Percentiles rank a stretch among this genome's conserved stretches.
These are phyloP conservation scores for Chlorodrepanis virens DNA, from an alignment of 2,113 vertebrate species.

Conservation along the genomic window DNA sequence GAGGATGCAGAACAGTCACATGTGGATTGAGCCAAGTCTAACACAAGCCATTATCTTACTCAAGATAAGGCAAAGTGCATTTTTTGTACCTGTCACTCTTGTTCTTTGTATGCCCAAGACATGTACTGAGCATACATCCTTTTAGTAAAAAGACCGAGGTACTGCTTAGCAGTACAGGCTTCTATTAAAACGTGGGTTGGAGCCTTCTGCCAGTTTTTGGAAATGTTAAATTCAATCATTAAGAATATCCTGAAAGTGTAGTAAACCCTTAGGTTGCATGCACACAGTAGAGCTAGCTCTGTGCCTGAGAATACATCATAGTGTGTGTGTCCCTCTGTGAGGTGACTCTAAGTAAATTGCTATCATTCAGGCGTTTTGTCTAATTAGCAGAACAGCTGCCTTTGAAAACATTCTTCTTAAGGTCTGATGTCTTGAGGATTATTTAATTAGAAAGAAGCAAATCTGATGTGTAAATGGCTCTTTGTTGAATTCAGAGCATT, in stretches of 20 bases:
- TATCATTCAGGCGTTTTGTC: neutral
- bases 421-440: constrained; percentile 18
- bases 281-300: neutral
- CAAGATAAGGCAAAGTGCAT: neutral
- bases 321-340: neutral
- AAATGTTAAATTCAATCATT: neutral
- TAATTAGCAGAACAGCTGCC: constrained; percentile 41
- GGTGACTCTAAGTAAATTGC: neutral
- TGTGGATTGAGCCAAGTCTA: neutral
- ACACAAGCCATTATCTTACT: neutral
- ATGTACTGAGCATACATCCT: neutral
- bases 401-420: constrained; percentile 32
- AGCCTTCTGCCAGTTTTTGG: neutral
- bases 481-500: neutral
- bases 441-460: constrained; percentile 36
- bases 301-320: neutral
- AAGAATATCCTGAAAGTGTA: neutral
- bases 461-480: neutral
- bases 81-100: neutral
- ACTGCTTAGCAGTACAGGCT: neutral
- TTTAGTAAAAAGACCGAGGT: neutral
- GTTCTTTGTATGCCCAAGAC: accelerated
- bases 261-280: neutral
- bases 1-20: neutral
- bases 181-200: neutral